A percentile compares a stretch with the other conserved stretches of the same genome.
phyloP scores from a whole-genome alignment of 1,140 invertebrate genomes.

The Trinorchestia longiramus region DNA sequence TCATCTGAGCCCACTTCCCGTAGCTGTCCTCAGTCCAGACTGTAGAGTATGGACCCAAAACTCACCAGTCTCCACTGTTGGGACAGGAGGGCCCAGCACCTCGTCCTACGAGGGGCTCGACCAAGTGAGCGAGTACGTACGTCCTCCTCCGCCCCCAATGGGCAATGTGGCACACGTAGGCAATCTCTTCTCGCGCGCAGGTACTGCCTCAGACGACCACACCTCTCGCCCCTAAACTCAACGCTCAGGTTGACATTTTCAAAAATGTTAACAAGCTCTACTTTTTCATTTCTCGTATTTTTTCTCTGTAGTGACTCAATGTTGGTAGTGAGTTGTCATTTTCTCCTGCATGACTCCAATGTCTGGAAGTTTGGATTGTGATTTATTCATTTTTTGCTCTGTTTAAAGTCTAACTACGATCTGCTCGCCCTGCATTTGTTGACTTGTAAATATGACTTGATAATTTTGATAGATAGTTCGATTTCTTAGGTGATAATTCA shows the following conservation, averaged over 20 bases:
- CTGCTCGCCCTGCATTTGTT: background rate
- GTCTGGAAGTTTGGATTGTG: background rate
- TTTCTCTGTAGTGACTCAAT: background rate
- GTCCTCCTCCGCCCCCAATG: constrained; percentile 68
- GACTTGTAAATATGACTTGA: background rate
- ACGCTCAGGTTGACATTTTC: constrained; percentile 46
- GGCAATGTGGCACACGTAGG: constrained; percentile 66
- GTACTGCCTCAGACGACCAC: constrained; percentile 57
- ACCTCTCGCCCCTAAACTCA: constrained; percentile 39
- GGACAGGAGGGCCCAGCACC: constrained; percentile 60
- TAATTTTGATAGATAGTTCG: background rate
- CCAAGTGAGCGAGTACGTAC: constrained; percentile 65
- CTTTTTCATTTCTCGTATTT: background rate
- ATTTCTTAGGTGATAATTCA: background rate
- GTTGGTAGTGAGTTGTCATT: background rate
- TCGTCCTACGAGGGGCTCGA: constrained; percentile 64
- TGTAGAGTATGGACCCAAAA: background rate
- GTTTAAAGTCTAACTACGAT: background rate
- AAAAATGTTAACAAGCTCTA: constrained; percentile 29
- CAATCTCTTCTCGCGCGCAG: constrained; percentile 67
- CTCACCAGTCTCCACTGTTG: constrained; percentile 15
- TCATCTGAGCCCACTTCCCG: constrained; percentile 22
- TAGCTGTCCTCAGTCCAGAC: background rate
- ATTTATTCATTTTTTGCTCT: background rate
- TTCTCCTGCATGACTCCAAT: background rate